phyloP scores from a whole-genome alignment of 1,140 invertebrate genomes.

The Orius laevigatus region DNA sequence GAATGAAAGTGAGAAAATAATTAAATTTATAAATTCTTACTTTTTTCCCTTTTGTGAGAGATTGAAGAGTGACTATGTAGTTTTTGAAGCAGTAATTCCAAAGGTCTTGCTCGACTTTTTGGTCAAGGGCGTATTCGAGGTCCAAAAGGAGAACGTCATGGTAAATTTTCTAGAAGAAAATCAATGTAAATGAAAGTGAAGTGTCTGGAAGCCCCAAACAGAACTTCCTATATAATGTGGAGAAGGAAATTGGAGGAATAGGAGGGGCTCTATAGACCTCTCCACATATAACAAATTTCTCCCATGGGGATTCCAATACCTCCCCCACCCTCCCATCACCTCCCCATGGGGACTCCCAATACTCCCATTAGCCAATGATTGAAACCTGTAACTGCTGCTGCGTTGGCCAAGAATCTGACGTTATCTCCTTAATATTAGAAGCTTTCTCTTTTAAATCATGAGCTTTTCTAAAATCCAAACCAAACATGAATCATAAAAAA shows the following conservation, averaged over 20 bases:
- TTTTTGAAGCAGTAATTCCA: conserved; percentile 83
- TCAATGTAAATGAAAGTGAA: conserved; percentile 4
- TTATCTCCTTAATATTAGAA: no score
- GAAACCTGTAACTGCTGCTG: conserved; percentile 1
- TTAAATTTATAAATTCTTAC: conserved; percentile 4
- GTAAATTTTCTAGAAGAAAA: conserved; percentile 42
- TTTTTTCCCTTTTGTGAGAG: conserved; percentile 11
- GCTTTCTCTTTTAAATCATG: no score
- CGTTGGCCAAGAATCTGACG: no score
- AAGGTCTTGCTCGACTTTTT: conserved; percentile 75
- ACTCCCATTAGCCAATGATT: neutral
- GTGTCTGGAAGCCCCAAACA: no score
- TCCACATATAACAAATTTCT: no score
- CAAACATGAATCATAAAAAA: no score
- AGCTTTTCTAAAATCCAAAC: no score
- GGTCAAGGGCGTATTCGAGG: conserved; percentile 73
- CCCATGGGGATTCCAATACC: no score
- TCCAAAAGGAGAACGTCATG: conserved; percentile 64
- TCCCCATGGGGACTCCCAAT: neutral
- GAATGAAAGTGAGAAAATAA: conserved; percentile 7
- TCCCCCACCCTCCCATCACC: no score
- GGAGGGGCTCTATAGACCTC: neutral
- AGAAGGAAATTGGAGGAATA: neutral
- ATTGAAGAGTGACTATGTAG: conserved; percentile 60
- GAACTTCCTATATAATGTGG: no score